phyloP scores from a whole-genome alignment of 2,888 invertebrate species.

The Patella pellucida region DNA sequence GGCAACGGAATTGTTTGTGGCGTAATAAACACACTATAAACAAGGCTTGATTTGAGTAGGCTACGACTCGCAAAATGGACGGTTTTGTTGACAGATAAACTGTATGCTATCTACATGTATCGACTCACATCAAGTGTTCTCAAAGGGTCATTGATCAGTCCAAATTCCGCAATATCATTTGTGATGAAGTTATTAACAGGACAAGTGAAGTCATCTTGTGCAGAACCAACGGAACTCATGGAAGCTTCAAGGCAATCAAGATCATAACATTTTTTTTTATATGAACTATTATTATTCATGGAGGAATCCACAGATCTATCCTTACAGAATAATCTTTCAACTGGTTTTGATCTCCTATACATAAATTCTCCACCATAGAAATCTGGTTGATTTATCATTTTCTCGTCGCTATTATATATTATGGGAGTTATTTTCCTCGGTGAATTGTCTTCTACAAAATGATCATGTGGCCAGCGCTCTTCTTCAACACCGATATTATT shows the following conservation, averaged over 20 bases:
- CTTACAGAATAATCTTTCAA: no score
- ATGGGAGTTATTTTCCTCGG: not conserved
- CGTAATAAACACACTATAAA: not conserved
- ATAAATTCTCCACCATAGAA: constrained; percentile 4
- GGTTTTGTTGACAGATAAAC: not conserved
- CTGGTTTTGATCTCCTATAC: not conserved
- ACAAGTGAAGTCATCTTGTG: no score
- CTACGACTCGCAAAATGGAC: not conserved
- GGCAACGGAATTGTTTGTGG: not conserved
- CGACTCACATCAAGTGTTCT: not conserved
- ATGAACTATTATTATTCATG: no score
- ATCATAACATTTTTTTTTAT: no score
- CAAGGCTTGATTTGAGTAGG: not conserved
- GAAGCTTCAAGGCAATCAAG: not conserved
- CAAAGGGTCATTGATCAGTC: not conserved
- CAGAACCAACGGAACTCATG: not conserved
- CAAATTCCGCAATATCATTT: not conserved
- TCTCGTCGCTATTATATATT: not conserved
- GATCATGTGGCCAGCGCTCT: not conserved
- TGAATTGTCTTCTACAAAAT: not conserved
- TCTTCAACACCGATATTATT: not conserved
- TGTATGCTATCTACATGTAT: no score
- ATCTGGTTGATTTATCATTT: not conserved
- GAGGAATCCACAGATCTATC: no score
- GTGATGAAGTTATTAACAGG: no score